Evolutionary conservation across 1,140 invertebrate genomes (phyloP).

Genomic region (Penaeus vannamei): DNA sequence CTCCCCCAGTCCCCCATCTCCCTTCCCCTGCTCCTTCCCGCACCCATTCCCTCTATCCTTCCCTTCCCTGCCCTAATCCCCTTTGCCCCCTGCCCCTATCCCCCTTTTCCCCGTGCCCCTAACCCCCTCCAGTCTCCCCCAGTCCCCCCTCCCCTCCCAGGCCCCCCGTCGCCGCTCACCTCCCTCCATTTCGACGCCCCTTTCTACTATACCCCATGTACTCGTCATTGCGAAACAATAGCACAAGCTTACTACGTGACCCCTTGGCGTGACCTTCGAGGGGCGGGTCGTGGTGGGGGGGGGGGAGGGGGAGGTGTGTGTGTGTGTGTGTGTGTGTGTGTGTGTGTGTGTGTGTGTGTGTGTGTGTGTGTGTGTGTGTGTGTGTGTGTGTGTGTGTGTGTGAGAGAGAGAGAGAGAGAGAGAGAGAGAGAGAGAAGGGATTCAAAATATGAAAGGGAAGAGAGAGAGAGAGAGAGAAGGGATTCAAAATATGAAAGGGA

Average conservation of each 20-base stretch:
- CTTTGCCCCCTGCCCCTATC: neutral
- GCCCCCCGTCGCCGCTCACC: neutral
- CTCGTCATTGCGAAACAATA: too few species aligned
- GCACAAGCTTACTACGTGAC: too few species aligned
- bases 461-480: too few species aligned
- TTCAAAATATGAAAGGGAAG: neutral
- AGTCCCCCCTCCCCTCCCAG: neutral
- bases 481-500: too few species aligned
- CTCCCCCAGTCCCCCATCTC: neutral
- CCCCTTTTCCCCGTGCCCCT: neutral
- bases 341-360: neutral
- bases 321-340: neutral
- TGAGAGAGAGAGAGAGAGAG: constrained; percentile 19
- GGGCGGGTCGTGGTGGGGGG: too few species aligned
- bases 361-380: too few species aligned
- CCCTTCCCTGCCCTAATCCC: neutral
- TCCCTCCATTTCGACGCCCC: neutral
- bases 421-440: neutral
- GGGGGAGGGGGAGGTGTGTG: too few species aligned
- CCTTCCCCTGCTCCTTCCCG: neutral
- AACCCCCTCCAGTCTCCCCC: neutral
- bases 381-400: neutral
- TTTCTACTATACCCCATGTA: too few species aligned
- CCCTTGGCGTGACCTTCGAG: too few species aligned
- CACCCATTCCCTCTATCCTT: neutral